Base-by-base conservation (phyloP, 92 coral and sea anemone species). In the Porites cylindrica region DNA sequence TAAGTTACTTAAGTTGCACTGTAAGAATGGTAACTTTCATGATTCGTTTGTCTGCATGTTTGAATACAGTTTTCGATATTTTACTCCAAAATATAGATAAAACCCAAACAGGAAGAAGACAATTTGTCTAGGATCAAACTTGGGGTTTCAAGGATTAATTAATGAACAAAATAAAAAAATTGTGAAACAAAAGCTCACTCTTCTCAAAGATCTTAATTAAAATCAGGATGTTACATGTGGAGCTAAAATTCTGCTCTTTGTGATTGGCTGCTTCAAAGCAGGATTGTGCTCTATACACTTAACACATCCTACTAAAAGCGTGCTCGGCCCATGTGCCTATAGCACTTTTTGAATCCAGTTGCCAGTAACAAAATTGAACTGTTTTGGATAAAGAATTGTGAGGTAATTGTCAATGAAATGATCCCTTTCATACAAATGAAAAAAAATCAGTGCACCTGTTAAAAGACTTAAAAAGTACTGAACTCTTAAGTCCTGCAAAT, bases 81-180 rank as follows among this genome's bases (percentile, higher is more conserved):
- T 10, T 10, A 67, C 3, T 10, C 12, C 32, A 9, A 59, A 23
- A 58, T 17, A 58, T 6, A 18, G 6, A 58, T 7, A 13, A 56
- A 47, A 76, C 53, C 26, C 67, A 76, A 58, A 56, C 80, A 76
- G 53, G 68, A 76, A 76, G 51, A 7, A 23, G 18, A 69, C 16
- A 2, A 4, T 74, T 74, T 52, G 17, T 6, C 10, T 6, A 3
- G 20, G 29, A 58, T 10, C 78, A 10, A 51, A 76, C 65, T 23
- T 1, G 26, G 10, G 26, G 66, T 60, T 60, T n/a, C 24, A 13
- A 76, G 67, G 43, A 23, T 19, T 32, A 51, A 51, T 74, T 0
- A 53, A 19, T 0, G 21, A 52, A 20, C 2, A 0, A 53, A 12
- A 20, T 10, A n/a, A 51, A 21, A 19, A 54, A 54, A 53, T 56